Evolutionary conservation across 2,797 vertebrate species (phyloP), one percentile per base, ranked within the genome.

Genomic region (Poeciliopsis turneri): DNA sequence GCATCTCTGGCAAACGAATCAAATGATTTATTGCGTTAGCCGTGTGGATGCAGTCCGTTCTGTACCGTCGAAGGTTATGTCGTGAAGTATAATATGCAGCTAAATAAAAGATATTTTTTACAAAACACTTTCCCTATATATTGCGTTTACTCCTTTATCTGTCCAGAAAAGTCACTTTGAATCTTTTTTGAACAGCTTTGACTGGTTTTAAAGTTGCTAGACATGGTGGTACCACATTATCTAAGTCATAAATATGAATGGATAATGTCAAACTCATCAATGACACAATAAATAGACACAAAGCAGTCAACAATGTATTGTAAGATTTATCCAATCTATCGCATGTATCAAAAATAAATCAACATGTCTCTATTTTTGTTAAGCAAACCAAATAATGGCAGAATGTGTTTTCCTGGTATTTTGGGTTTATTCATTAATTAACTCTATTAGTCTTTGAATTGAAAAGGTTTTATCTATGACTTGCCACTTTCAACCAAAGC

Each of bases 1-100:
- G 45, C 47, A 2, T 74, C 76, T 84, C 33, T 59, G 18, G 71
- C 28, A 73, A 57, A 76, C 33, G 0, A 77, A 79, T 83, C 4
- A 15, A 47, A 30, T 75, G 51, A 83, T 78, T 76, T 64, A 81
- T 73, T 78, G 75, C 25, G 25, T 7, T 18, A 70, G 45, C 47
- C n/a, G 0, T 51, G 55, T 78, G 18, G 76, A 59, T 51, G 28
- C 49, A 8, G 1, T 53, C 55, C 11, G 59, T n/a, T 74, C 57
- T 18, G n/a, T 69, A 77, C 23, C 15, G 30, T 13, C 25, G 12
- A 61, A 69, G 16, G 12, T 20, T 16, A 4, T n/a, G 4, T 16
- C 10, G 8, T 43, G 30, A 20, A 75, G 28, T 33, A 28, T 18
- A 59, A 20, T 33, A 47, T 4, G n/a, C 30, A 73, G 47, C 2